phyloP scores from a whole-genome alignment of 2,888 invertebrate species.

The Oxycera nigricornis region DNA sequence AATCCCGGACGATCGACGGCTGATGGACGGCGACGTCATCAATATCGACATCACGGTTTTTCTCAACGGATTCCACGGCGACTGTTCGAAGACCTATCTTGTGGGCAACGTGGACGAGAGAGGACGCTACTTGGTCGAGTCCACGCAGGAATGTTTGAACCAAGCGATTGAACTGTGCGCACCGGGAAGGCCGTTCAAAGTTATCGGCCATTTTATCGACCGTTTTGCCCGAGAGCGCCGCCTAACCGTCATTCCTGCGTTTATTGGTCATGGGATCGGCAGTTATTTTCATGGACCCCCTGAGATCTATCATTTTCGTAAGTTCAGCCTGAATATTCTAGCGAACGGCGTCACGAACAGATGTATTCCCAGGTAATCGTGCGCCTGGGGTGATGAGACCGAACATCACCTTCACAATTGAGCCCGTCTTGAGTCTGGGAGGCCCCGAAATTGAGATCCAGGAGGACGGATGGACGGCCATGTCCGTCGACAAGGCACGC shows the following conservation, averaged over 20 bases:
- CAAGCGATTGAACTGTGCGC: conserved; percentile 69
- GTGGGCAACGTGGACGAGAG: conserved; percentile 83
- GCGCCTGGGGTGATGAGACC: conserved; percentile 75
- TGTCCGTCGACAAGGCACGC: conserved; percentile 80
- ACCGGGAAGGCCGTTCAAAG: conserved; percentile 67
- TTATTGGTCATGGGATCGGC: conserved; percentile 94
- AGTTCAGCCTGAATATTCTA: too few relatives aligned
- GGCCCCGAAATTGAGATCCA: conserved; percentile 70
- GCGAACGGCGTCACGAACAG: not conserved
- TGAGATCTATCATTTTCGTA: conserved; percentile 85
- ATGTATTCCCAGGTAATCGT: conserved; percentile 65
- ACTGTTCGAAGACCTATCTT: conserved; percentile 85
- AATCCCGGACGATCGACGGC: conserved; percentile 84
- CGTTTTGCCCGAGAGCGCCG: conserved; percentile 69
- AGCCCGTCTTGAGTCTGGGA: conserved; percentile 86
- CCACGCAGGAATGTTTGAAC: conserved; percentile 75
- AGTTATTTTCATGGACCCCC: conserved; percentile 92
- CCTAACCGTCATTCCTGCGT: conserved; percentile 76
- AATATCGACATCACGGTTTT: conserved; percentile 92
- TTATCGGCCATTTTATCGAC: conserved; percentile 72
- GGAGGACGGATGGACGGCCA: conserved; percentile 92
- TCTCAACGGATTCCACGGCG: conserved; percentile 87
- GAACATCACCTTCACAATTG: conserved; percentile 96
- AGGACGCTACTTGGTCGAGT: conserved; percentile 72
- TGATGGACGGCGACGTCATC: conserved; percentile 85